Evolutionary conservation across 1,140 invertebrate genomes (phyloP).

Genomic region (Meteorus sp.): DNA sequence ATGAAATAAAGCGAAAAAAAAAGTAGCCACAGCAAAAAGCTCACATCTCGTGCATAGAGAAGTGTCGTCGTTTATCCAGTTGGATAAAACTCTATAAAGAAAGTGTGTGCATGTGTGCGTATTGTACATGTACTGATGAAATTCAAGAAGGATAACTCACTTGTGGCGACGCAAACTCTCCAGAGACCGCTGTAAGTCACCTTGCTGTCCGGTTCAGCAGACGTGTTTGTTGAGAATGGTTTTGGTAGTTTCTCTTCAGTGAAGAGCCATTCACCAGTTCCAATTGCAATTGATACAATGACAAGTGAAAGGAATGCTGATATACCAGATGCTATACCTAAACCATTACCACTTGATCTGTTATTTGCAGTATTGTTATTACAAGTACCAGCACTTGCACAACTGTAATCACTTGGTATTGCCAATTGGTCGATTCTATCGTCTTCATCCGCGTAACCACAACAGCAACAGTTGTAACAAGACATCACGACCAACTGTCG

Average conservation of each 20-base stretch:
- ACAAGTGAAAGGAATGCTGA: slow-evolving; percentile 61
- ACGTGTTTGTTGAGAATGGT: slow-evolving; percentile 42
- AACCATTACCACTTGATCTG: slow-evolving; percentile 30
- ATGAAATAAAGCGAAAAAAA: no score
- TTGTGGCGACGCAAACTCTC: slow-evolving; percentile 51
- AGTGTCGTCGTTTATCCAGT: slow-evolving; percentile 11
- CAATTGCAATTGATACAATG: slow-evolving; percentile 61
- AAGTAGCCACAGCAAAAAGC: no score
- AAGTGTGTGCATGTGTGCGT: no score
- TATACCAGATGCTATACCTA: slow-evolving; percentile 47
- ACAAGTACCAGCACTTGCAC: slow-evolving; percentile 16
- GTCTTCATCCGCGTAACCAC: slow-evolving; percentile 36
- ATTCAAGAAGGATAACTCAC: slow-evolving; percentile 46
- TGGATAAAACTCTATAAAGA: slow-evolving; percentile 7
- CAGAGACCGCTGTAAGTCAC: slow-evolving; percentile 54
- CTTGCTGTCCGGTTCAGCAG: slow-evolving; percentile 48
- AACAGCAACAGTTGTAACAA: slow-evolving; percentile 44
- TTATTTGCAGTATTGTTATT: slow-evolving; percentile 19
- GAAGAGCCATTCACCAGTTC: slow-evolving; percentile 64
- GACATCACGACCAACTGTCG: slow-evolving; percentile 46
- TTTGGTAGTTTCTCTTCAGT: slow-evolving; percentile 64
- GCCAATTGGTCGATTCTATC: slow-evolving; percentile 21
- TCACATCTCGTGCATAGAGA: no score
- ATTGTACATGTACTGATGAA: no score
- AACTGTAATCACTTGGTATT: slow-evolving; percentile 26